Evolutionary conservation across 2,888 invertebrate genomes (phyloP).

Genomic region (Pollenia labialis): DNA sequence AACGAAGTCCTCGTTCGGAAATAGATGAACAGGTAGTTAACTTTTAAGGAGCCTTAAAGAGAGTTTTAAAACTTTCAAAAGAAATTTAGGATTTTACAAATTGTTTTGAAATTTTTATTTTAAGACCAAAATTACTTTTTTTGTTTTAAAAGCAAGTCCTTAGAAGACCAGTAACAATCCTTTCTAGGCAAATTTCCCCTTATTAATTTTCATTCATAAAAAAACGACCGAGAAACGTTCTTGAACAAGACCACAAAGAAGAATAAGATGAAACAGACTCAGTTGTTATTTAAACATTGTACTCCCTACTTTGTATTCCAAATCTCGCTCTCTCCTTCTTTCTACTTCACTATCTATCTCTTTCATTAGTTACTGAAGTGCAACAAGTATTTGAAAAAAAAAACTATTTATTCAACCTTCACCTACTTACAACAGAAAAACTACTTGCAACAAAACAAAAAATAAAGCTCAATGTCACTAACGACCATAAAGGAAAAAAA

Average conservation of each 20-base stretch:
- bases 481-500: slow-evolving; percentile 48
- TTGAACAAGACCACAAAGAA: slow-evolving; percentile 36
- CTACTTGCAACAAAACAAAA: slow-evolving; percentile 46
- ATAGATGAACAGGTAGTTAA: too few species aligned
- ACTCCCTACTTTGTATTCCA: slow-evolving; percentile 18
- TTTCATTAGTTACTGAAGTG: slow-evolving; percentile 37
- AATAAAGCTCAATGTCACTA: slow-evolving; percentile 60
- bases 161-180: background rate
- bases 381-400: slow-evolving; percentile 63
- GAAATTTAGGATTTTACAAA: too few species aligned
- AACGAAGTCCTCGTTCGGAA: too few species aligned
- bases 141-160: too few species aligned
- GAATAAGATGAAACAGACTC: slow-evolving; percentile 27
- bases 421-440: slow-evolving; percentile 64
- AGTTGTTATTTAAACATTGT: slow-evolving; percentile 11
- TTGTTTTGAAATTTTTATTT: too few species aligned
- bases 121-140: too few species aligned
- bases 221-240: slow-evolving; percentile 23
- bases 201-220: slow-evolving; percentile 53
- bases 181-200: background rate
- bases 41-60: too few species aligned
- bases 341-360: slow-evolving; percentile 25
- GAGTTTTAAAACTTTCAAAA: too few species aligned
- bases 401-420: slow-evolving; percentile 58
- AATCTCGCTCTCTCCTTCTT: background rate